Evolutionary conservation across 2,888 invertebrate genomes (phyloP).

Genomic region (Leptinotarsa rubiginosa): DNA sequence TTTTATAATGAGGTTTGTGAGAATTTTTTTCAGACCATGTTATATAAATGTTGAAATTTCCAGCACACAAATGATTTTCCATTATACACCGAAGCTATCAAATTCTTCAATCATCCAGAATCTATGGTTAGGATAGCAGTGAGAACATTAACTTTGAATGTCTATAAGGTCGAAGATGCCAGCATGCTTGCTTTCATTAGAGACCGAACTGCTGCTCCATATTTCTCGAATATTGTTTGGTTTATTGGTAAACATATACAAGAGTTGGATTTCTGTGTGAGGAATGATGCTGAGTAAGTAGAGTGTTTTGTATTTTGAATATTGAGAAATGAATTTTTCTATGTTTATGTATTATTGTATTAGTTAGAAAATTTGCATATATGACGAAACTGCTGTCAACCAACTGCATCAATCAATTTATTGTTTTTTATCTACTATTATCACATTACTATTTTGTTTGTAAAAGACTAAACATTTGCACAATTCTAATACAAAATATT

Average conservation of each 20-base stretch:
- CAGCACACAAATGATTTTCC: constrained; percentile 99
- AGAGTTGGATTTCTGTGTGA: constrained; percentile 93
- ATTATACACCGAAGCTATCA: constrained; percentile 98
- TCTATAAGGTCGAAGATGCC: constrained; percentile 92
- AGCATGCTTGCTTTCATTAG: constrained; percentile 96
- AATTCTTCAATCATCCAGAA: constrained; percentile 99
- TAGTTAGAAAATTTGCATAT: too few relatives aligned
- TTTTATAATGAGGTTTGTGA: constrained; percentile 95
- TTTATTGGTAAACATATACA: constrained; percentile 98
- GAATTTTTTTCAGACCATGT: background rate
- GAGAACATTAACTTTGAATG: constrained; percentile 95
- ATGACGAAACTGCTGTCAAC: too few relatives aligned
- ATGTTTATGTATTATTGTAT: background rate
- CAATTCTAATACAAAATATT: too few relatives aligned
- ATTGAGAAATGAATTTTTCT: background rate
- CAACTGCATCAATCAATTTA: too few relatives aligned
- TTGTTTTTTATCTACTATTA: too few relatives aligned
- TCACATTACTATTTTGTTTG: too few relatives aligned
- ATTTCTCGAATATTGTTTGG: constrained; percentile 99
- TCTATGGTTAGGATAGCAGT: constrained; percentile 99
- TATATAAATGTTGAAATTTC: constrained; percentile 51
- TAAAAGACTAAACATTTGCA: too few relatives aligned
- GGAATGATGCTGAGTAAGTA: constrained; percentile 95
- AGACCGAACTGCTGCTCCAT: constrained; percentile 96
- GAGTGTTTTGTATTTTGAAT: background rate